Evolutionary conservation across 2,797 vertebrate species (phyloP).

Genomic region (Urosaurus nigricauda): DNA sequence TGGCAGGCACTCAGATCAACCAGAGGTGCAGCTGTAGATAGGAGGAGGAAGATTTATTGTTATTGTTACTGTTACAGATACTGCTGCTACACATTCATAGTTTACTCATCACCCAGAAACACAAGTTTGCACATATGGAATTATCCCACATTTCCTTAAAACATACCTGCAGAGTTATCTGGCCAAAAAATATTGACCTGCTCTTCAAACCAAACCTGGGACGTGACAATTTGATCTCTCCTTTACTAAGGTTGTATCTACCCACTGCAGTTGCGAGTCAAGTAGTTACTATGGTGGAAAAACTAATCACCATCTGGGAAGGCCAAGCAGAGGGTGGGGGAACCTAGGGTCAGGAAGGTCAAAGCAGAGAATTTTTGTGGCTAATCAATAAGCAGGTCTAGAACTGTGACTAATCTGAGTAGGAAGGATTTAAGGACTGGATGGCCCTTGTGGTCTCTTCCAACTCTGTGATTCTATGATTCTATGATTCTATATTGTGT

Average conservation of each 20-base stretch:
- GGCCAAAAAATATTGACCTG: not conserved
- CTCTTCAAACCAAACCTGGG: not conserved
- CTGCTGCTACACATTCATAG: not conserved
- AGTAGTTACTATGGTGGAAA: not conserved
- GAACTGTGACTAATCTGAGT: not conserved
- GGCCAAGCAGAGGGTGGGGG: not conserved
- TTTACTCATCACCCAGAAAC: not conserved
- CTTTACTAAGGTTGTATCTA: not conserved
- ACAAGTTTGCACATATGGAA: conserved; percentile 13
- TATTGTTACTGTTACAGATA: too few relatives aligned
- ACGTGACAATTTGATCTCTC: not conserved
- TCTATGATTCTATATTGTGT: too few relatives aligned
- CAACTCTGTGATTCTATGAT: too few relatives aligned
- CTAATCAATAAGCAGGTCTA: not conserved
- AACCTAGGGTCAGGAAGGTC: not conserved
- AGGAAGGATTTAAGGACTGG: not conserved
- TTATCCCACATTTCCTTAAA: not conserved
- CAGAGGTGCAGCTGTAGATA: not conserved
- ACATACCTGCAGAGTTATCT: not conserved
- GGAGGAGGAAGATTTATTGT: not conserved
- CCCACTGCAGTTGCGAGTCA: not conserved
- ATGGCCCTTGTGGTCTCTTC: too few relatives aligned
- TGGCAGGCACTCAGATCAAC: not conserved
- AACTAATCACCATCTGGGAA: not conserved
- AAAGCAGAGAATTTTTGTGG: not conserved